Percentiles rank a stretch among this genome's conserved stretches.
Conservation (phyloP, 2,797 vertebrate species). For the Acipenser transmontanus region DNA sequence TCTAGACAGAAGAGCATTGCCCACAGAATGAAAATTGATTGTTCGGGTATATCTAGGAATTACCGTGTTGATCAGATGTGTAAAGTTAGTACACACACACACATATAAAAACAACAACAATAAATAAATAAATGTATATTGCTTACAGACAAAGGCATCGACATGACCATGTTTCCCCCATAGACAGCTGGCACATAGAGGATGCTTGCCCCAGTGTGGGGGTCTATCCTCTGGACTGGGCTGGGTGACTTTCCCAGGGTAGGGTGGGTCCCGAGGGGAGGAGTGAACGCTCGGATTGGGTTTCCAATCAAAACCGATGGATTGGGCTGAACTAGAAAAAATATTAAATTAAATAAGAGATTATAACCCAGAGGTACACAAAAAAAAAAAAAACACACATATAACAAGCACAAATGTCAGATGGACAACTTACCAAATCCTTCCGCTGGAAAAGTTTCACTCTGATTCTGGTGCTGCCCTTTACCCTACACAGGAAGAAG, state of each 20-base stretch:
- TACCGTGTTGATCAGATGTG: too few relatives aligned
- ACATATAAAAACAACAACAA: too few relatives aligned
- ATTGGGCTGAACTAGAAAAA: conserved; percentile 81
- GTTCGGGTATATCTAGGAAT: too few relatives aligned
- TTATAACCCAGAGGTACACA: too few relatives aligned
- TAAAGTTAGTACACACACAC: too few relatives aligned
- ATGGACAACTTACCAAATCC: conserved; percentile 75
- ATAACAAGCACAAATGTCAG: too few relatives aligned
- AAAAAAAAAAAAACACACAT: too few relatives aligned
- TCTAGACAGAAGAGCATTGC: too few relatives aligned
- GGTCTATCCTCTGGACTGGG: conserved; percentile 95
- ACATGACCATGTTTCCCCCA: conserved; percentile 97
- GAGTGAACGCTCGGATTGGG: conserved; percentile 89
- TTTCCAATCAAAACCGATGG: conserved; percentile 93
- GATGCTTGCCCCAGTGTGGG: conserved; percentile 93
- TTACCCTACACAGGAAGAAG: conserved; percentile 71
- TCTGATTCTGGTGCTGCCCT: conserved; percentile 76
- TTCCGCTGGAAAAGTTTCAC: conserved; percentile 87
- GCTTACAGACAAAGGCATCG: conserved; percentile 94
- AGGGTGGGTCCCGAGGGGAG: conserved; percentile 78
- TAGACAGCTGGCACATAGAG: conserved; percentile 96
- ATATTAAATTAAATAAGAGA: too few relatives aligned
- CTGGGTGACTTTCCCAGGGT: conserved; percentile 91
- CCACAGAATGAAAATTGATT: too few relatives aligned
- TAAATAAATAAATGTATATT: not conserved